Evolutionary conservation across 1,140 invertebrate species (phyloP).

Genomic region (Zaprionus capensis): DNA sequence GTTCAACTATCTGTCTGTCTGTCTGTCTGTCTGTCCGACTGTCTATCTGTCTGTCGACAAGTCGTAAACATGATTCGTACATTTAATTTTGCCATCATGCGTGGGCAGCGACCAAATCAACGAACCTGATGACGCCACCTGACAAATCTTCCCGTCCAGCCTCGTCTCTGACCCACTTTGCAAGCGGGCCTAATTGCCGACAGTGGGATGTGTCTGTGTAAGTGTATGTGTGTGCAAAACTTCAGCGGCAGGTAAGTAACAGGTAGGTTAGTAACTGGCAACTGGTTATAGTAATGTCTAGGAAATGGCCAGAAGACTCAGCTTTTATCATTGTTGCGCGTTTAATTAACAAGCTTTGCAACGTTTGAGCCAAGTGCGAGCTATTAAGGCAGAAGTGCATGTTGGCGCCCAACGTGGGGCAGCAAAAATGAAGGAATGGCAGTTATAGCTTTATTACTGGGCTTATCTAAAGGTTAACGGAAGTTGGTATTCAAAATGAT

Average conservation of each 20-base stretch:
- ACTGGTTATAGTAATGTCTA: slow-evolving; percentile 53
- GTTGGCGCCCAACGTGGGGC: slow-evolving; percentile 7
- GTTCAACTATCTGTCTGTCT: slow-evolving; percentile 17
- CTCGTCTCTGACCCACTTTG: slow-evolving; percentile 49
- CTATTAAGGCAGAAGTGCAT: background rate
- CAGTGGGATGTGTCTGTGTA: slow-evolving; percentile 27
- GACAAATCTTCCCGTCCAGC: slow-evolving; percentile 12
- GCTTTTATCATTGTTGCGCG: slow-evolving; percentile 61
- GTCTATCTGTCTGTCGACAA: slow-evolving; percentile 50
- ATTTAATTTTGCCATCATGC: slow-evolving; percentile 78
- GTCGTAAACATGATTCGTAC: slow-evolving; percentile 81
- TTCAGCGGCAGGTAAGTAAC: slow-evolving; percentile 1
- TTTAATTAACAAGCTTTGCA: slow-evolving; percentile 62
- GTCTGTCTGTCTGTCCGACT: slow-evolving; percentile 16
- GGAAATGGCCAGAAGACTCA: slow-evolving; percentile 32
- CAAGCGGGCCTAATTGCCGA: slow-evolving; percentile 35
- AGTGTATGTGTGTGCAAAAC: background rate
- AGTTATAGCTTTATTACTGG: background rate
- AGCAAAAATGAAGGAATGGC: too few relatives aligned
- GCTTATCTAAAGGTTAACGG: background rate
- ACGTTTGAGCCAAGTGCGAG: background rate
- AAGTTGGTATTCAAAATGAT: background rate
- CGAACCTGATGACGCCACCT: slow-evolving; percentile 41
- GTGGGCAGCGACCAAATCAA: slow-evolving; percentile 58
- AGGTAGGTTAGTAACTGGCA: slow-evolving; percentile 23